Conservation (phyloP, 1,140 invertebrate genomes). For the Sitophilus oryzae region DNA sequence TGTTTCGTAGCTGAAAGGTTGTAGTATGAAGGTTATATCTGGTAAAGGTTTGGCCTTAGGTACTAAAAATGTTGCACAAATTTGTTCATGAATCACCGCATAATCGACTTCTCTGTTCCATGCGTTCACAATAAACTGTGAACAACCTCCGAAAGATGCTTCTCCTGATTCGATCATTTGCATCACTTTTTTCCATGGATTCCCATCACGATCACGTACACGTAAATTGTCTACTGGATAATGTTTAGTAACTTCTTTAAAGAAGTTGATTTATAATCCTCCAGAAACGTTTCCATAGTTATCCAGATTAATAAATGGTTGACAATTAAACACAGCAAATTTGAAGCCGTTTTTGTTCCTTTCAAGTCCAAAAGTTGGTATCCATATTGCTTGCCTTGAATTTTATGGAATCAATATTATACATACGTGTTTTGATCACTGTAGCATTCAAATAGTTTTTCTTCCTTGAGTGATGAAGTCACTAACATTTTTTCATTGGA, state of each 20-base stretch:
- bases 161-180: neutral
- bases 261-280: conserved; percentile 6
- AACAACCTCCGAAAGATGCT: conserved; percentile 11
- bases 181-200: conserved; percentile 10
- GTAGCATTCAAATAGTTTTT: conserved; percentile 6
- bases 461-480: neutral
- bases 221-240: neutral
- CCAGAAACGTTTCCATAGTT: neutral
- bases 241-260: conserved; percentile 1
- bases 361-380: neutral
- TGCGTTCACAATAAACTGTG: conserved; percentile 7
- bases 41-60: conserved; percentile 7
- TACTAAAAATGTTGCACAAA: conserved; percentile 14
- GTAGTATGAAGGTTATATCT: conserved; percentile 5
- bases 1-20: conserved; percentile 2
- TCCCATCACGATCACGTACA: neutral
- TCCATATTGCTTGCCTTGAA: neutral
- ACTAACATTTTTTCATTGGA: neutral
- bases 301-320: conserved; percentile 12
- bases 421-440: neutral
- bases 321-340: conserved; percentile 13
- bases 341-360: conserved; percentile 4
- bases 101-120: conserved; percentile 3
- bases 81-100: conserved; percentile 4
- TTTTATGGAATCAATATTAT: conserved; percentile 1